Evolutionary conservation across 2,888 invertebrate genomes (phyloP), one percentile per base, ranked within the genome.

Genomic region (Tenodera sinensis): DNA sequence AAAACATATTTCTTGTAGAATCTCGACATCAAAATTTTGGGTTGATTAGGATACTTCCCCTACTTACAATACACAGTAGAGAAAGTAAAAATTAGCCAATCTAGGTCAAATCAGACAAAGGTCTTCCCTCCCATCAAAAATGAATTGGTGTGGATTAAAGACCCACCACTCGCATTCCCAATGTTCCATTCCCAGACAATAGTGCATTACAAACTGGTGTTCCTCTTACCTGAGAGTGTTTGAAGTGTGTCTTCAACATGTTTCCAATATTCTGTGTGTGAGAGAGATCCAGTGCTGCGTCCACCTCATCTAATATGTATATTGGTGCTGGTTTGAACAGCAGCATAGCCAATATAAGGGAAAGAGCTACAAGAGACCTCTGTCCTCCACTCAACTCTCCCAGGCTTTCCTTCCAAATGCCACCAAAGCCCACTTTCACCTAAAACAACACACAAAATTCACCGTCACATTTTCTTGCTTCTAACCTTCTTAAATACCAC

Each of bases 251-350:
- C 92, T 97, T 97, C 86, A 99, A 95, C 98, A 99, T 99, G 91
- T 96, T 95, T 6, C 99, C 99, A 92, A 99, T 99, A 94, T 99
- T 99, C 94, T 99, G 99, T 20, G 99, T 99, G 93, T 99, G 99
- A 9, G 98, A 98, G 91, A 99, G 95, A 94, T 99, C 99, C 42
- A 99, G 95, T 14, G 99, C 99, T 0, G 99, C 99, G 93, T 99
- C 99, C 88, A 99, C 98, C 94, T 99, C 99, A 93, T 99, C 99
- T 92, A 99, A 95, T 93, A 99, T 99, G 94, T 99, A 99, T 27
- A 99, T 95, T 12, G 99, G 99, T 42, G 99, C 99, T 6, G 99
- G 99, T 93, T 98, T 98, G 94, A 98, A 99, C 92, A 98, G 95
- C 92, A 99, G 93, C 97, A 99, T 98, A 83, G 99, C 98, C 92